Evolutionary conservation across 2,888 invertebrate species (phyloP), one percentile per base, ranked within the genome.

Genomic region (Aplocera efformata): DNA sequence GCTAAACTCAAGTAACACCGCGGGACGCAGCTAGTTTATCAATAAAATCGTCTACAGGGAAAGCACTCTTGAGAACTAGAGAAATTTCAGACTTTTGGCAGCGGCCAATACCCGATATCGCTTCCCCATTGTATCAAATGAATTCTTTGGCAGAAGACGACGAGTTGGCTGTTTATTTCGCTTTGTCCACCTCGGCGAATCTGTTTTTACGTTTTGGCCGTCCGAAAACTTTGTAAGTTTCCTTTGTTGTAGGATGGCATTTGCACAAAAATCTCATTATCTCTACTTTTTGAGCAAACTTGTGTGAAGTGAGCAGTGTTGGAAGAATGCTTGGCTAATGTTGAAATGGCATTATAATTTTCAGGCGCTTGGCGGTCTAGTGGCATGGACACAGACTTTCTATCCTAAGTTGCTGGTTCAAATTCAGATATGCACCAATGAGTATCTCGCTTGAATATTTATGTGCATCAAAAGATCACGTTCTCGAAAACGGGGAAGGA

Each of bases 181-280:
- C 17, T 31, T 34, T 13, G 21, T n/a, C 5, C 10, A 11, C 47
- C 44, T 32, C 48, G 43, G 26, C 10, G 9, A 32, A 42, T 40
- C 46, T 42, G 35, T 39, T 45, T 50, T 41, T 45, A 41, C 48
- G 25, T 42, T 42, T 32, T 32, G 7, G 13, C 21, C 32, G 40
- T 39, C 45, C 30, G 41, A 33, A 24, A 34, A 46, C 33, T 33
- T 33, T 10, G 38, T 34, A 42, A 43, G 29, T 17, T 22, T 20
- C 33, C 33, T 26, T 9, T 11, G 22, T 22, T 22, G 22, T 3
- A 7, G n/a, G 22, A 22, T 26, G 23, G 22, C 22, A 22, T 22
- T 26, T 4, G 10, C 6, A 23, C n/a, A 23, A 17, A 17, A 17
- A 17, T 17, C 13, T 17, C 13, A 17, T 17, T 17, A 17, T 17